Evolutionary conservation across 1,140 invertebrate genomes (phyloP).

Genomic region (Acromyrmex echinatior): DNA sequence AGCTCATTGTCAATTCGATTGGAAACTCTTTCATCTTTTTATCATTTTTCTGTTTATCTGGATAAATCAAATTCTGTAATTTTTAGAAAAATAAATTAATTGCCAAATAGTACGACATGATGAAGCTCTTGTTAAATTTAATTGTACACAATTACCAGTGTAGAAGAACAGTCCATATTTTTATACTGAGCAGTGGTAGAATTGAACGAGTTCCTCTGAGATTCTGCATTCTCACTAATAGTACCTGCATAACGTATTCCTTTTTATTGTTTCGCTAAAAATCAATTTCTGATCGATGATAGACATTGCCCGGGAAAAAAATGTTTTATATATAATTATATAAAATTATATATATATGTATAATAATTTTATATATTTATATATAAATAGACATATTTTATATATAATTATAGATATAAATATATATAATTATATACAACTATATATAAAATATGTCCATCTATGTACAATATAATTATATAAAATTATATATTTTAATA

Average conservation of each 20-base stretch:
- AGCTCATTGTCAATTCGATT: conserved; percentile 83
- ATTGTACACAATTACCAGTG: conserved; percentile 76
- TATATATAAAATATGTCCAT: too few species aligned
- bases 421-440: too few species aligned
- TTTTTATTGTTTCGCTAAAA: conserved; percentile 9
- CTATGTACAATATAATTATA: too few species aligned
- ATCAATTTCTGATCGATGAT: background rate
- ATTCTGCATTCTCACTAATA: conserved; percentile 76
- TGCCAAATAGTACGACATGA: background rate
- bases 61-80: conserved; percentile 80
- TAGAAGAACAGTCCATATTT: conserved; percentile 78
- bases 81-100: conserved; percentile 31
- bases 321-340: background rate
- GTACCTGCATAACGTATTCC: conserved; percentile 72
- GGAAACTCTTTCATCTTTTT: conserved; percentile 82
- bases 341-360: too few species aligned
- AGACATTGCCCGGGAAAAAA: background rate
- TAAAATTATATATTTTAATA: too few species aligned
- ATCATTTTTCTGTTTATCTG: conserved; percentile 77
- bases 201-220: conserved; percentile 76
- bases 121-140: background rate
- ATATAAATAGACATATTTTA: too few species aligned
- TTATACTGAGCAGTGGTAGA: conserved; percentile 76
- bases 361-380: too few species aligned
- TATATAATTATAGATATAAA: too few species aligned